Conservation (phyloP, 2,888 invertebrate species). For the Linnaemya vulpina region DNA sequence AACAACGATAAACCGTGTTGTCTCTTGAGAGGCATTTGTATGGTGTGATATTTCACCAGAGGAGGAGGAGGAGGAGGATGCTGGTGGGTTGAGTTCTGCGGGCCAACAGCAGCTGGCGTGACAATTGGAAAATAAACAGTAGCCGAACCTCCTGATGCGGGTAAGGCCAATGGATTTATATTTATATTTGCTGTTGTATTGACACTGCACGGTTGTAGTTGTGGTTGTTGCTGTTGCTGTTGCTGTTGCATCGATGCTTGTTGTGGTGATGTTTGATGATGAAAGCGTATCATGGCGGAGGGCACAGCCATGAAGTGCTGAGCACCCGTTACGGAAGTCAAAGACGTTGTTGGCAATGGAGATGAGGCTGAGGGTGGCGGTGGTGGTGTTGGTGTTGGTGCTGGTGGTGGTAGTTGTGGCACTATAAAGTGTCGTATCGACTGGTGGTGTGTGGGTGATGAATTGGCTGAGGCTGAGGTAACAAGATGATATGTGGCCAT, state of each 20-base stretch:
- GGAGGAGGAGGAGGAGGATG: no score
- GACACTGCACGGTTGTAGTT: constrained; percentile 60
- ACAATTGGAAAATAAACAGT: constrained; percentile 82
- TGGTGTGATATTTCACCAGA: constrained; percentile 82
- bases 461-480: constrained; percentile 70
- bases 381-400: constrained; percentile 67
- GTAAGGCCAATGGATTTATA: constrained; percentile 71
- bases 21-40: constrained; percentile 80
- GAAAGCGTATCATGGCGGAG: constrained; percentile 78
- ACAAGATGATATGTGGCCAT: constrained; percentile 73
- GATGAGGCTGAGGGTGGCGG: constrained; percentile 67
- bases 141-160: constrained; percentile 77
- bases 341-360: constrained; percentile 61
- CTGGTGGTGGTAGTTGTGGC: constrained; percentile 71
- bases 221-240: constrained; percentile 66
- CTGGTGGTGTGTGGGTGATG: constrained; percentile 73
- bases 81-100: constrained; percentile 68
- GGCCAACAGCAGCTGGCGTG: constrained; percentile 70
- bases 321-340: constrained; percentile 69
- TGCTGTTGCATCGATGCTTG: constrained; percentile 62
- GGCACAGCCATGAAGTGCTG: constrained; percentile 80
- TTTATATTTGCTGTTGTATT: constrained; percentile 67
- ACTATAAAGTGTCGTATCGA: constrained; percentile 70
- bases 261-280: constrained; percentile 73
- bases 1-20: constrained; percentile 55